Base-by-base conservation (phyloP, 2,797 vertebrate species). In the Tokudaia muenninki region DNA sequence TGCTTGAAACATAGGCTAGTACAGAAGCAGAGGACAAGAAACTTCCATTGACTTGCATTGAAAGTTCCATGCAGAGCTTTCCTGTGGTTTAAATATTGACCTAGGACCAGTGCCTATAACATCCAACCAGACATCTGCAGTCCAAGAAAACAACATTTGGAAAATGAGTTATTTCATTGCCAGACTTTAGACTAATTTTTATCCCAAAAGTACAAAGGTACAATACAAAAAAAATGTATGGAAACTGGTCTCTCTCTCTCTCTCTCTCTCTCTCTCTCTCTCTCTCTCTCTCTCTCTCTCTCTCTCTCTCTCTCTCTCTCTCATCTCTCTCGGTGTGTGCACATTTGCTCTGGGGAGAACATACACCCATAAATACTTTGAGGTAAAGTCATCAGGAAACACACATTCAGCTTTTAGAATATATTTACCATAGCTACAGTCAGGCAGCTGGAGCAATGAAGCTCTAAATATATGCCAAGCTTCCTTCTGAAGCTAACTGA, bases 61-160 rank as follows among this genome's bases (percentile, higher is more conserved):
- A 41, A 41, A 41, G 41, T 41, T 41, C 89, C 83, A 95, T 72
- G 97, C 82, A 97, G 87, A 97, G 92, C 72, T 94, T 94, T 81
- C 77, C 92, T 98, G 82, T 97, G 83, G 92, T 97, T 96, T 47
- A 10, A 98, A 95, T 97, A 97, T 94, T 97, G 97, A 97, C 91
- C 95, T 96, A 95, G 95, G 96, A 97, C 89, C 55, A 91, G 55
- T 78, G 97, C 91, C 91, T 97, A 50, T 92, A 97, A 87, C 83
- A 91, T 91, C 74, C 65, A 22, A 87, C 97, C 94, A 97, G 82
- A 95, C 22, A 14, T 94, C 91, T 95, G 79, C 84, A 80, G 90
- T 96, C 75, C 78, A 89, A 91, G 77, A 61, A 50, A 92, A 29
- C 14, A 93, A 90, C 83, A 84, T 24, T 8, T 93, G 31, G 70